A percentile compares a stretch with the other conserved stretches of the same genome.
phyloP scores from a whole-genome alignment of 2,888 invertebrate species.

The Rhodophaea formosa region DNA sequence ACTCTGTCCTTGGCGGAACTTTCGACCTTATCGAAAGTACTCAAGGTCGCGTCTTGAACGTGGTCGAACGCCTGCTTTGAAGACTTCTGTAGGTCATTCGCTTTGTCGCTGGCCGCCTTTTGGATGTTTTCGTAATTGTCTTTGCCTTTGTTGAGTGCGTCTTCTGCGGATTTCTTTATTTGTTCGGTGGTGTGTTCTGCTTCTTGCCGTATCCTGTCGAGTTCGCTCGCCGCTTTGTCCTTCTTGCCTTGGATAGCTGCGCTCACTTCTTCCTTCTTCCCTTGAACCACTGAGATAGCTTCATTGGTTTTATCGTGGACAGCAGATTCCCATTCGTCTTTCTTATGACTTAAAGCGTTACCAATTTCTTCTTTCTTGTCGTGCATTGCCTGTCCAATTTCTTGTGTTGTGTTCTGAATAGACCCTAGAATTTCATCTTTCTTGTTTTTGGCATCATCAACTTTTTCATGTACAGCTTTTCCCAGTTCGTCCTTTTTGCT shows the following conservation, averaged over 20 bases:
- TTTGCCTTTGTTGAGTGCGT: constrained; percentile 52
- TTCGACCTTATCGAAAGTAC: constrained; percentile 74
- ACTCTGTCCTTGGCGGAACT: constrained; percentile 72
- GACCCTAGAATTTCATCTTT: constrained; percentile 39
- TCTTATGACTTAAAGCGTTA: constrained; percentile 20
- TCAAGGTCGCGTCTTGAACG: constrained; percentile 69
- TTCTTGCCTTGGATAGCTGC: constrained; percentile 32
- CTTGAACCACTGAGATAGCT: constrained; percentile 40
- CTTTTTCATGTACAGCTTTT: constrained; percentile 30
- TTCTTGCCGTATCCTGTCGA: constrained; percentile 68
- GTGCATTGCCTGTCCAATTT: constrained; percentile 39
- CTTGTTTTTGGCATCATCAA: constrained; percentile 34
- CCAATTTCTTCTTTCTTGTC: constrained; percentile 38
- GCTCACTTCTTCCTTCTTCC: constrained; percentile 43
- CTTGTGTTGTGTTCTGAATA: constrained; percentile 40
- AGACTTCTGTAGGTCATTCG: constrained; percentile 51
- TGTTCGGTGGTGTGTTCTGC: constrained; percentile 70
- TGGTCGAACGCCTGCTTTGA: constrained; percentile 62
- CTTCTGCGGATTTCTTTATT: constrained; percentile 68
- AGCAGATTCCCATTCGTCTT: constrained; percentile 43
- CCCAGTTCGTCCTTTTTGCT: constrained; percentile 40
- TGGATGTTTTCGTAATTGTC: constrained; percentile 50
- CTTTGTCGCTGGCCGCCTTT: constrained; percentile 43
- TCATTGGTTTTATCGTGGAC: constrained; percentile 44
- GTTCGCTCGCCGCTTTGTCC: constrained; percentile 37